These are phyloP conservation scores for Muschampia plurimacula DNA, from an alignment of 2,888 invertebrate species.

Conservation along the genomic window DNA sequence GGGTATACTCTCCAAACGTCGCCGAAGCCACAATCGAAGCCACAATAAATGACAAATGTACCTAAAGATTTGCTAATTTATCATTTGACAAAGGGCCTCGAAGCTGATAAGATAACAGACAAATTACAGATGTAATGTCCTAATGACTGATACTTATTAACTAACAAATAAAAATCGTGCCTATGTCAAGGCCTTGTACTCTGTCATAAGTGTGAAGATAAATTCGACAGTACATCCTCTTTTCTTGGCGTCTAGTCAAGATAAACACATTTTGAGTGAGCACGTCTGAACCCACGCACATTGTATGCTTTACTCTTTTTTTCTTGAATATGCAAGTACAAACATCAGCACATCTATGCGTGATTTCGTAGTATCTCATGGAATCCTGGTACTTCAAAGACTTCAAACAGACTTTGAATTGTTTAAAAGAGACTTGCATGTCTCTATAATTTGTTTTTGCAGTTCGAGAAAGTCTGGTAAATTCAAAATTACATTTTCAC, in stretches of 20 bases:
- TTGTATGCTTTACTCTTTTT: conserved; percentile 12
- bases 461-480: not conserved
- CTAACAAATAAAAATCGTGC: conserved; percentile 41
- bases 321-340: conserved; percentile 37
- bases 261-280: conserved; percentile 56
- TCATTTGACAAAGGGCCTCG: conserved; percentile 11
- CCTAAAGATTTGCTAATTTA: not conserved
- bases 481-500: not conserved
- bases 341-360: conserved; percentile 18
- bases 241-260: conserved; percentile 68
- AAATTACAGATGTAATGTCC: conserved; percentile 15
- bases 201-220: conserved; percentile 52
- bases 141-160: conserved; percentile 40
- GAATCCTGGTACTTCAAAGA: conserved; percentile 29
- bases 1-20: too few species aligned
- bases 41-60: too few species aligned
- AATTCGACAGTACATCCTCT: conserved; percentile 52
- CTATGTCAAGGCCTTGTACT: conserved; percentile 44
- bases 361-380: conserved; percentile 36
- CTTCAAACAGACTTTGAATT: conserved; percentile 25
- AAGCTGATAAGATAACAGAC: conserved; percentile 21
- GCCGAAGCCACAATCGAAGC: too few species aligned
- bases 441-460: not conserved
- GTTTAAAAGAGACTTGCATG: not conserved
- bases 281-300: conserved; percentile 42